Percentiles rank a stretch among this genome's conserved stretches.
Evolutionary conservation across 2,113 vertebrate genomes (phyloP).

Genomic region (Indri indri): DNA sequence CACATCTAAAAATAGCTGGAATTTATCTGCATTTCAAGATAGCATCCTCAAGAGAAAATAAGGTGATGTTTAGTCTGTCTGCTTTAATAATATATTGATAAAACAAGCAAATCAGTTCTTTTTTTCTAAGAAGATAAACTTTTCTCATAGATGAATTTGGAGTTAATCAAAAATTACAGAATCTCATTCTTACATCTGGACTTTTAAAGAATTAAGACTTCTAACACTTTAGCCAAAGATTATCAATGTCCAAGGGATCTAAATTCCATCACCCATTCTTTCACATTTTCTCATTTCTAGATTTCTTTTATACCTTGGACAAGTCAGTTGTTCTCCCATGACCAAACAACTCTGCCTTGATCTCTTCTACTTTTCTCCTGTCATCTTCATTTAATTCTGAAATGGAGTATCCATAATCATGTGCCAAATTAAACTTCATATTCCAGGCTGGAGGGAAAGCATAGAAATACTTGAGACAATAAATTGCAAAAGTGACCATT

Average conservation of each 20-base stretch:
- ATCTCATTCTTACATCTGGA: slow-evolving; percentile 30
- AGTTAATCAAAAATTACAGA: slow-evolving; percentile 35
- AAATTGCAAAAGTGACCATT: not conserved
- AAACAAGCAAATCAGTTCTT: not conserved
- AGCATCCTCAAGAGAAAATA: not conserved
- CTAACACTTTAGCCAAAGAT: slow-evolving; percentile 26
- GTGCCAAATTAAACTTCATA: slow-evolving; percentile 86
- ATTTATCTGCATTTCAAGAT: not conserved
- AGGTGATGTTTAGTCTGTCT: not conserved
- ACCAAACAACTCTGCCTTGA: slow-evolving; percentile 88
- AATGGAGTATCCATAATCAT: slow-evolving; percentile 79
- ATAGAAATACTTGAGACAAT: slow-evolving; percentile 53
- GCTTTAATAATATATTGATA: not conserved
- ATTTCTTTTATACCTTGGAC: slow-evolving; percentile 82
- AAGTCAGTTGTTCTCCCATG: slow-evolving; percentile 57
- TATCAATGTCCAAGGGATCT: not conserved
- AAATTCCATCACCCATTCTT: not conserved
- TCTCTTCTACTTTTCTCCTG: slow-evolving; percentile 86
- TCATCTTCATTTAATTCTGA: slow-evolving; percentile 85
- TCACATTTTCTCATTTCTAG: not conserved
- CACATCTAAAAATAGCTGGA: not conserved
- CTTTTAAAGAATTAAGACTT: slow-evolving; percentile 43
- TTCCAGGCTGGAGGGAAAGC: slow-evolving; percentile 86
- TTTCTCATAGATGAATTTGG: not conserved
- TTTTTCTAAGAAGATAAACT: not conserved